Evolutionary conservation across 2,113 vertebrate species (phyloP), one percentile per base, ranked within the genome.

Genomic region (Anser brachyrhynchus): DNA sequence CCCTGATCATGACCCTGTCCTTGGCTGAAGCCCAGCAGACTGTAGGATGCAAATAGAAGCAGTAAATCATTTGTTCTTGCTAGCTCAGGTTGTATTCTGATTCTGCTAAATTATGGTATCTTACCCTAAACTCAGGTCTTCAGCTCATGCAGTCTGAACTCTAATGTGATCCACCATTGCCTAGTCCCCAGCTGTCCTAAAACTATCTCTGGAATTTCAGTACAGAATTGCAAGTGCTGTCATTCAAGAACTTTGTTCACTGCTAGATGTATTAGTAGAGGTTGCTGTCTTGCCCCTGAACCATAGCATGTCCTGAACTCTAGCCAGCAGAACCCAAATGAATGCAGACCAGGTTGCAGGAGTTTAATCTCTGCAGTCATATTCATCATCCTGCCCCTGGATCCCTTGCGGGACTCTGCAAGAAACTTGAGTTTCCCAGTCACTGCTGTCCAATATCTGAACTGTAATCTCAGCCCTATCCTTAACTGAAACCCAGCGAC

Each of bases 181-280:
- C 44, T 70, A 17, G 5, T 54, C 23, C 35, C 2, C 31, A 39
- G 46, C 5, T 5, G 21, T 51, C n/a, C 39, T 83, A 35, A 85
- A 76, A 69, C 25, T 77, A 13, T 64, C 29, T 67, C 19, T 35
- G 15, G 26, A 67, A 67, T 90, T 94, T 55, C 62, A 55, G 2
- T 43, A 13, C 52, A 75, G 28, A 23, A 7, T 51, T 79, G 57
- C 23, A 66, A 55, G 62, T 28, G 10, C 22, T 51, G 28, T 39
- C 9, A 51, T 69, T 52, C 74, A 44, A 12, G 33, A 49, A 18
- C 61, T 7, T 2, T 3, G 33, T 66, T 84, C 0, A 0, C 35
- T 94, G 67, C 31, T 37, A 7, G 20, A 21, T 62, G 22, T 29
- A 29, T n/a, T 73, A 67, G 46, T 43, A 86, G 71, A 75, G 20